Percentiles rank a stretch among this genome's conserved stretches.
phyloP scores from a whole-genome alignment of 2,113 vertebrate genomes.

The Malurus elegans region DNA sequence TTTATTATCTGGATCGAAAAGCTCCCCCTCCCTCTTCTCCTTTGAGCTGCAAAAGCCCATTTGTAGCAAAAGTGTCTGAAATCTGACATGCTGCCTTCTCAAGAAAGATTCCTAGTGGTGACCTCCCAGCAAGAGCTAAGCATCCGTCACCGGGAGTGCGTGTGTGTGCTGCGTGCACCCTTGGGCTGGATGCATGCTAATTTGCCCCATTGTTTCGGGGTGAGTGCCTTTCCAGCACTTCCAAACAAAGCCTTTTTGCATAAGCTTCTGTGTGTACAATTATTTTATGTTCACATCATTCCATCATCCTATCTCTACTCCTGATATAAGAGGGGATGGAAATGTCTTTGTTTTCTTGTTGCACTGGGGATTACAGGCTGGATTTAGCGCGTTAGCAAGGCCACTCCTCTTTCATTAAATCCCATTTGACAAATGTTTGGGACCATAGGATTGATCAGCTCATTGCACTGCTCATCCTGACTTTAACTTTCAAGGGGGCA shows the following conservation, averaged over 20 bases:
- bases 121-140: slow-evolving; percentile 80
- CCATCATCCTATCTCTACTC: slow-evolving; percentile 73
- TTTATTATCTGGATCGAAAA: slow-evolving; percentile 77
- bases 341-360: slow-evolving; percentile 65
- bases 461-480: not conserved
- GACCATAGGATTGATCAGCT: slow-evolving; percentile 10
- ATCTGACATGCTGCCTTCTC: slow-evolving; percentile 75
- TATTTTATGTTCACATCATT: slow-evolving; percentile 80
- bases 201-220: slow-evolving; percentile 87
- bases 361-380: slow-evolving; percentile 57
- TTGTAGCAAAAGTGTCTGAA: slow-evolving; percentile 76
- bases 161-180: slow-evolving; percentile 62
- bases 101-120: slow-evolving; percentile 75
- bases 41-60: slow-evolving; percentile 72
- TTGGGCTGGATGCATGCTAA: slow-evolving; percentile 79
- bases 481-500: not conserved
- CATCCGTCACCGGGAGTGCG: slow-evolving; percentile 73
- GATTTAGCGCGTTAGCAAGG: slow-evolving; percentile 52
- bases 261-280: slow-evolving; percentile 69
- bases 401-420: slow-evolving; percentile 67
- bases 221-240: slow-evolving; percentile 83
- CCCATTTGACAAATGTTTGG: slow-evolving; percentile 52
- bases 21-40: not conserved
- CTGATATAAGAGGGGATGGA: slow-evolving; percentile 44
- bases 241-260: slow-evolving; percentile 82